Base-by-base conservation (phyloP, 2,888 invertebrate species). In the Tribolium freemani region DNA sequence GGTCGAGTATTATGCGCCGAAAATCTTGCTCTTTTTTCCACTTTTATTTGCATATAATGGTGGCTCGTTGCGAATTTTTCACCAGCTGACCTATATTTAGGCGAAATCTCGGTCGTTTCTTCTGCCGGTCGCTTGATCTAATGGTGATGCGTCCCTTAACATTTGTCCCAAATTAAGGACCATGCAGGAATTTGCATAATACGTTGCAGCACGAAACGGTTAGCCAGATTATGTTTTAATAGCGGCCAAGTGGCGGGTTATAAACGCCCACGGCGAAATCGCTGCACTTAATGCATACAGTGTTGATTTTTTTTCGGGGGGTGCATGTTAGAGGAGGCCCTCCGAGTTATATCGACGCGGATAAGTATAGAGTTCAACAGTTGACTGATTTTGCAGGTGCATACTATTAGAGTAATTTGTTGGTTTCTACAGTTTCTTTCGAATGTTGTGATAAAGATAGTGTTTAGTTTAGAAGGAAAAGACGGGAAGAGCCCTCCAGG, bases 151-250 rank as follows among this genome's bases (percentile, higher is more conserved):
- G 69, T 70, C 69, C 69, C 63, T 70, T 70, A 63, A 63, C 63
- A 63, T 70, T 70, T 63, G 69, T 70, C 69, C 69, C 26, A 70
- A 70, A 70, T 70, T 70, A 70, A 63, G 69, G 69, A 70, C 61
- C 50, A 46, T 20, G 56, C 8, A n/a, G 26, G 51, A 46, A 69
- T 70, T 70, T 70, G 61, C 69, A 70, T 70, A 70, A 70, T 63
- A 70, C 11, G 56, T 63, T 48, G 46, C n/a, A 48, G 69, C 69
- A 70, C 69, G 69, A 70, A 69, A 70, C 69, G 61, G 54, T 70
- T 70, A 70, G 69, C 56, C 54, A 61, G 69, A 70, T 70, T 70
- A 63, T 61, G 69, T 70, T 70, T 70, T 70, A 70, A 70, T 70
- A 63, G 56, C 63, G 48, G 69, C 46, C 67, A 57, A 67, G 48